Conservation (phyloP, 2,113 vertebrate species). For the Sardina pilchardus region DNA sequence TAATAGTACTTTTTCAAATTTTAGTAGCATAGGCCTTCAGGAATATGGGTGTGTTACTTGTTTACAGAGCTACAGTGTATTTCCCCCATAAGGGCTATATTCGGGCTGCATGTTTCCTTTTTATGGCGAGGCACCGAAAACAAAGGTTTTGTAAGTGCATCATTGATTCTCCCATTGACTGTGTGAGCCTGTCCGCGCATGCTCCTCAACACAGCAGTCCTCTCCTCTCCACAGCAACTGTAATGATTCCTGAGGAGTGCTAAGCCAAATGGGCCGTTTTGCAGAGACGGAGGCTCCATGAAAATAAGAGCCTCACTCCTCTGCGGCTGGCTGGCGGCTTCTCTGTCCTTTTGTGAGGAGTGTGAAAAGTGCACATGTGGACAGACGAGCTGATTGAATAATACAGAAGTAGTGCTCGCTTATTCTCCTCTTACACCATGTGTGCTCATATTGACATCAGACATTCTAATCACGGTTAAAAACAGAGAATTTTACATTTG, state of each 20-base stretch:
- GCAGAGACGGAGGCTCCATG: not conserved
- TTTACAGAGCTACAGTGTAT: not conserved
- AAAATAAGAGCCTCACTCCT: not conserved
- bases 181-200: slow-evolving; percentile 11
- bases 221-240: not conserved
- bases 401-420: not conserved
- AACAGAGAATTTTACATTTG: too few relatives aligned
- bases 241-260: not conserved
- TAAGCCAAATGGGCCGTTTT: not conserved
- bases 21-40: not conserved
- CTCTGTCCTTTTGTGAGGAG: not conserved
- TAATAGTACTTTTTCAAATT: not conserved
- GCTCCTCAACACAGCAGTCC: slow-evolving; percentile 13
- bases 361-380: not conserved
- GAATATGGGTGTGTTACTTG: not conserved
- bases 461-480: not conserved
- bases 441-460: not conserved
- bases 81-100: not conserved
- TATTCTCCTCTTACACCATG: not conserved
- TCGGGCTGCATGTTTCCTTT: slow-evolving; percentile 21
- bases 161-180: slow-evolving; percentile 34
- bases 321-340: not conserved
- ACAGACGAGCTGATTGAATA: not conserved
- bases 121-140: not conserved
- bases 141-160: slow-evolving; percentile 29